Evolutionary conservation across 2,888 invertebrate species (phyloP).

Genomic region (Scelioninae gen. 2): DNA sequence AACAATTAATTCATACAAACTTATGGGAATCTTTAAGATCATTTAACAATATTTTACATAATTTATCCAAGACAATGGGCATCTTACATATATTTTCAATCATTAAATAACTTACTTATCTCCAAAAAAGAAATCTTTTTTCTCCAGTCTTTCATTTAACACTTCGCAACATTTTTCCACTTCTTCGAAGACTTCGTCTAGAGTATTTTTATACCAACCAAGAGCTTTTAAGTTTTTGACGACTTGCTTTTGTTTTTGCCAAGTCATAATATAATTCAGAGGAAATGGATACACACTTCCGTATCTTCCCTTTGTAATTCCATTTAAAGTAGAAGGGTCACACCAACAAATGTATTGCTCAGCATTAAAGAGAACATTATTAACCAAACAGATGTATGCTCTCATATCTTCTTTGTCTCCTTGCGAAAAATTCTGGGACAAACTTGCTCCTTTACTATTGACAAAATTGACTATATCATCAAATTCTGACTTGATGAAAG

Average conservation of each 20-base stretch:
- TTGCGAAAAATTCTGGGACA: slow-evolving; percentile 83
- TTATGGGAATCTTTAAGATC: no score
- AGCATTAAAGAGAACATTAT: slow-evolving; percentile 91
- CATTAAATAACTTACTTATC: slow-evolving; percentile 78
- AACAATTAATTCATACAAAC: no score
- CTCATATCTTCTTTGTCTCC: slow-evolving; percentile 93
- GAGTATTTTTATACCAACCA: slow-evolving; percentile 87
- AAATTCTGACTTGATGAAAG: slow-evolving; percentile 91
- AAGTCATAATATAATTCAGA: slow-evolving; percentile 87
- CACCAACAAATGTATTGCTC: slow-evolving; percentile 95
- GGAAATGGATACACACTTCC: slow-evolving; percentile 97
- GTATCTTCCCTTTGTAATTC: slow-evolving; percentile 89
- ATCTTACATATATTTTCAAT: no score
- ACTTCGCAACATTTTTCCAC: slow-evolving; percentile 91
- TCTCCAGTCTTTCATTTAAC: slow-evolving; percentile 88
- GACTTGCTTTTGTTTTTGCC: slow-evolving; percentile 83
- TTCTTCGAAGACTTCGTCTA: slow-evolving; percentile 86
- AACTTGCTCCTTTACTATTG: slow-evolving; percentile 86
- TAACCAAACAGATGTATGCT: slow-evolving; percentile 93
- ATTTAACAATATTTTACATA: no score
- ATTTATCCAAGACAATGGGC: no score
- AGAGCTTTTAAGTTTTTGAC: slow-evolving; percentile 84
- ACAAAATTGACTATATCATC: slow-evolving; percentile 94
- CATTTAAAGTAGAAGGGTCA: slow-evolving; percentile 85
- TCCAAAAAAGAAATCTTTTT: slow-evolving; percentile 89